Evolutionary conservation across 2,113 vertebrate genomes (phyloP).

Genomic region (Pseudopodoces humilis): DNA sequence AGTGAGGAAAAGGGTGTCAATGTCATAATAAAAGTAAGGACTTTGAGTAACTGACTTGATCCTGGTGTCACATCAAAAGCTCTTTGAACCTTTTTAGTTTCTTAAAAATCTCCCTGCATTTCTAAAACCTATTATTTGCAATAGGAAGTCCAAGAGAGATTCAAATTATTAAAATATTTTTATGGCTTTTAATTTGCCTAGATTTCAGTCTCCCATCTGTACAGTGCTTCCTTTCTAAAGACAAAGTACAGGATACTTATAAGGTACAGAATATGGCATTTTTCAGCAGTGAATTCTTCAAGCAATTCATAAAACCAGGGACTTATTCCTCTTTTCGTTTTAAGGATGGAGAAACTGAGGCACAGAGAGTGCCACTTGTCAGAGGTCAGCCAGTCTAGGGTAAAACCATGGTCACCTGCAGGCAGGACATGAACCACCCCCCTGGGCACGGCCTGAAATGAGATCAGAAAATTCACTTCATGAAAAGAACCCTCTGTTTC

Average conservation of each 20-base stretch:
- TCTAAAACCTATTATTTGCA: neutral
- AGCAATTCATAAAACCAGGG: neutral
- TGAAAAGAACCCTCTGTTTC: neutral
- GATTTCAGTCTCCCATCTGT: neutral
- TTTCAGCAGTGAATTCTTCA: neutral
- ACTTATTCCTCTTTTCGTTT: neutral
- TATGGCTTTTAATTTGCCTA: neutral
- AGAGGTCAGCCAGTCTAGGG: neutral
- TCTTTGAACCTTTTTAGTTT: neutral
- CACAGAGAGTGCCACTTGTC: neutral
- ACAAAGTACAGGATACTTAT: neutral
- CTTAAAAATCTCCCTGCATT: neutral
- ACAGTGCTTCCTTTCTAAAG: neutral
- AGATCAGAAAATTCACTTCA: neutral
- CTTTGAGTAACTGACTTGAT: neutral
- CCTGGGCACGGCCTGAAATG: neutral
- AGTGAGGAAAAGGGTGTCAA: neutral
- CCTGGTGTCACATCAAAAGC: too few species aligned
- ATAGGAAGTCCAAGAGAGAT: neutral
- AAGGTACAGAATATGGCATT: neutral
- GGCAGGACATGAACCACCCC: neutral
- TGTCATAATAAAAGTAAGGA: neutral
- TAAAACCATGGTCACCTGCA: neutral
- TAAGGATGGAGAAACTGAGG: neutral
- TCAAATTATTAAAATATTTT: neutral